Conservation (phyloP, 2,113 vertebrate species). For the Crotophaga sulcirostris region DNA sequence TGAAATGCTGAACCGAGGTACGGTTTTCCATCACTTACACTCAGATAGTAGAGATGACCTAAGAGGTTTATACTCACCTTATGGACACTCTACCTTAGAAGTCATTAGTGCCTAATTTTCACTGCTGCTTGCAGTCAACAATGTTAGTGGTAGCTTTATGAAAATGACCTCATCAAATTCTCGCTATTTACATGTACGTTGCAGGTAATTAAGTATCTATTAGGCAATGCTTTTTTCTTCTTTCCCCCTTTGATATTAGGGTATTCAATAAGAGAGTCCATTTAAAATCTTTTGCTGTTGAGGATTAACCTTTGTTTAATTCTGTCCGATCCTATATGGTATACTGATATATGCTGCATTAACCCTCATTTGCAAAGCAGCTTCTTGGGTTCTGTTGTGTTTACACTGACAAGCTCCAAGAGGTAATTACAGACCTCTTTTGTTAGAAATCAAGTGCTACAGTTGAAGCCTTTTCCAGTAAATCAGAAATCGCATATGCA, state of each 20-base stretch:
- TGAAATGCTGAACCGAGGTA: neutral
- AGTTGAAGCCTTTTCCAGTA: neutral
- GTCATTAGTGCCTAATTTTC: constrained; percentile 66
- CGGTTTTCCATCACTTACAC: constrained; percentile 18
- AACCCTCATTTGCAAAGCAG: neutral
- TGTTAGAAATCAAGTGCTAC: neutral
- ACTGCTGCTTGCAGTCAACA: constrained; percentile 31
- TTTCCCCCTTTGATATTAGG: neutral
- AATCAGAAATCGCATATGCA: neutral
- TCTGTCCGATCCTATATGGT: neutral
- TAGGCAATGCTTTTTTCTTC: neutral
- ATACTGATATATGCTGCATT: neutral
- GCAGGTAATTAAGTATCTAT: constrained; percentile 62
- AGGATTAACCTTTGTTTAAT: constrained; percentile 31
- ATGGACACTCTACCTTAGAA: constrained; percentile 57
- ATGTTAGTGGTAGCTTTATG: constrained; percentile 44
- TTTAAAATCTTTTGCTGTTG: constrained; percentile 16
- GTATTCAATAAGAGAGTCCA: neutral
- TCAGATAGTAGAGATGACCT: constrained; percentile 61
- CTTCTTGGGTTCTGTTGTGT: neutral
- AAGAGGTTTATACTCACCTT: constrained; percentile 51
- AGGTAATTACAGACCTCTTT: constrained; percentile 17
- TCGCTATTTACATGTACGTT: constrained; percentile 67
- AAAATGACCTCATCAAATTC: constrained; percentile 70
- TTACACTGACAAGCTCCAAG: constrained; percentile 18